Evolutionary conservation across 2,797 vertebrate genomes (phyloP).

Genomic region (Cyprinodon diabolis): DNA sequence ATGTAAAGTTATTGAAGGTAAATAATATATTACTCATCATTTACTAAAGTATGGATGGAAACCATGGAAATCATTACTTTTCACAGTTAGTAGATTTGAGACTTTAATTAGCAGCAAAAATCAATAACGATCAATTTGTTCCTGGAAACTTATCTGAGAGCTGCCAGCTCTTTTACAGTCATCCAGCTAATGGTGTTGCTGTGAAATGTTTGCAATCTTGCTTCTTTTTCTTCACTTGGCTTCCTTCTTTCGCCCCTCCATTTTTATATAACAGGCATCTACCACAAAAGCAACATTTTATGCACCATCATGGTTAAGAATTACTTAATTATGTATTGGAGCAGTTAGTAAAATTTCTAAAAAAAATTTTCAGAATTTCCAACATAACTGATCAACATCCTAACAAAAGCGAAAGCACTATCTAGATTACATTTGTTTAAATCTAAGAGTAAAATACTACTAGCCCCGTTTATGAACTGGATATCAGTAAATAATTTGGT

Average conservation of each 20-base stretch:
- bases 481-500: too few relatives aligned
- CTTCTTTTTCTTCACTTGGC: not conserved
- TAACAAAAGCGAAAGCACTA: too few relatives aligned
- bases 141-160: not conserved
- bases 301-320: not conserved
- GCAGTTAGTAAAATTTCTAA: not conserved
- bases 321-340: not conserved
- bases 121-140: conserved; percentile 5
- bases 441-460: too few relatives aligned
- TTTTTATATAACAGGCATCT: not conserved
- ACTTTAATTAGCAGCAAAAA: conserved; percentile 1
- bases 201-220: conserved; percentile 2
- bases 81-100: not conserved
- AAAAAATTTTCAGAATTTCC: not conserved
- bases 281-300: not conserved
- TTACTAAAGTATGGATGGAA: not conserved
- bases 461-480: too few relatives aligned
- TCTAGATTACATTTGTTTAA: too few relatives aligned
- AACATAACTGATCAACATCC: not conserved
- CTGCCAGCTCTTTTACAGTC: not conserved
- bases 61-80: not conserved
- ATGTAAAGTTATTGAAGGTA: too few relatives aligned
- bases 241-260: not conserved
- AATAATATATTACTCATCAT: not conserved
- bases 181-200: not conserved